phyloP scores from a whole-genome alignment of 1,140 invertebrate genomes.

The Papilio polyxenes region DNA sequence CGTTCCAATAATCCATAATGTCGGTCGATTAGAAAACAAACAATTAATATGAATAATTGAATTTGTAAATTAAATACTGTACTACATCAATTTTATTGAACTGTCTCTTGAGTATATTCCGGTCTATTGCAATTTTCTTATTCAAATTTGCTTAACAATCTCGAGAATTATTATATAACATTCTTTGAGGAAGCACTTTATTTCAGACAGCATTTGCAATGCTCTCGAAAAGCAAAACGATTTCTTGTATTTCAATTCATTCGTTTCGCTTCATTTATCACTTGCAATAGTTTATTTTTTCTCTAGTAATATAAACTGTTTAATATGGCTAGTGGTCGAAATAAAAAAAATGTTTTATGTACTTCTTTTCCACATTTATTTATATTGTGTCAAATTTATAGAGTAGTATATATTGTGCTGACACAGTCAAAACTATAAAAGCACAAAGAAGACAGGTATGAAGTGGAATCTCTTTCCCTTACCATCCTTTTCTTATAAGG shows the following conservation, averaged over 20 bases:
- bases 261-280: conserved; percentile 20
- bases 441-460: too few relatives aligned
- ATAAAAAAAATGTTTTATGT: too few relatives aligned
- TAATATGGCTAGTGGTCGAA: neutral
- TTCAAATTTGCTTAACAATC: conserved; percentile 22
- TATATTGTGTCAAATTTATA: too few relatives aligned
- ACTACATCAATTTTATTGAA: neutral
- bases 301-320: neutral
- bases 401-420: too few relatives aligned
- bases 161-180: conserved; percentile 15
- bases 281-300: neutral
- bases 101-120: neutral
- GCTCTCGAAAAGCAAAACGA: conserved; percentile 16
- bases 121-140: conserved; percentile 15
- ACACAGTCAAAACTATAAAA: too few relatives aligned
- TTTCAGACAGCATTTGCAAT: conserved; percentile 13
- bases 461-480: too few relatives aligned
- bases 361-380: too few relatives aligned
- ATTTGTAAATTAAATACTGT: neutral
- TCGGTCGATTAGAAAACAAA: neutral
- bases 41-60: neutral
- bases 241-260: conserved; percentile 6
- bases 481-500: too few relatives aligned
- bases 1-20: too few relatives aligned
- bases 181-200: conserved; percentile 19